Conservation (phyloP, 2,797 vertebrate species). For the Odontamblyopus lacepedii region DNA sequence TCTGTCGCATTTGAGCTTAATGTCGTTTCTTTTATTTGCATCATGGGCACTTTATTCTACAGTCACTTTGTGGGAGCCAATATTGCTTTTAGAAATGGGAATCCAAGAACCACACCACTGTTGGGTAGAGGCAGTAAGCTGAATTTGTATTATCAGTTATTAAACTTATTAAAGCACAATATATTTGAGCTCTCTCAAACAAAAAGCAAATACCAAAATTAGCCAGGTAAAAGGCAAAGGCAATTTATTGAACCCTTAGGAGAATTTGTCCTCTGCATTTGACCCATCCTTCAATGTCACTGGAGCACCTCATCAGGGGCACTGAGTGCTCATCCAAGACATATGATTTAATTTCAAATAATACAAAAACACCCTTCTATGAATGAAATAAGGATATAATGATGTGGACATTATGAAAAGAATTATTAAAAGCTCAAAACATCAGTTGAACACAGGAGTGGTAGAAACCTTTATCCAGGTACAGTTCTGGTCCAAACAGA, state of each 20-base stretch:
- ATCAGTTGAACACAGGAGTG: neutral
- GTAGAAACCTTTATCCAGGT: constrained; percentile 20
- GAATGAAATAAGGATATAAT: no score
- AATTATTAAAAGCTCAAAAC: no score
- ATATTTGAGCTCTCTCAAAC: neutral
- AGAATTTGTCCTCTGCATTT: no score
- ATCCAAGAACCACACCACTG: neutral
- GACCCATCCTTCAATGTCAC: no score
- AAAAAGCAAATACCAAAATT: neutral
- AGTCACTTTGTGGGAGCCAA: constrained; percentile 5
- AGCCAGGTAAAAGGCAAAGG: no score
- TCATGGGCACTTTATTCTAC: neutral
- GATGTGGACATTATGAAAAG: no score
- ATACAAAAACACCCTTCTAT: no score
- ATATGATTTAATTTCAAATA: no score
- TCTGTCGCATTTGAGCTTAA: constrained; percentile 13
- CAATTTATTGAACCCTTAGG: no score
- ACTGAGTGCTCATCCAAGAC: no score
- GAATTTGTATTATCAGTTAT: neutral
- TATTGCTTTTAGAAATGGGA: constrained; percentile 2
- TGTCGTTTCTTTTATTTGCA: constrained; percentile 5
- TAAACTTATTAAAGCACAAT: neutral
- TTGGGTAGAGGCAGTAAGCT: neutral
- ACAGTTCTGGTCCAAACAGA: constrained; percentile 2
- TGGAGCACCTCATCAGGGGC: no score